Percentiles rank a stretch among this genome's conserved stretches.
Conservation (phyloP, 2,797 vertebrate species). For the Triplophysa bombifrons region DNA sequence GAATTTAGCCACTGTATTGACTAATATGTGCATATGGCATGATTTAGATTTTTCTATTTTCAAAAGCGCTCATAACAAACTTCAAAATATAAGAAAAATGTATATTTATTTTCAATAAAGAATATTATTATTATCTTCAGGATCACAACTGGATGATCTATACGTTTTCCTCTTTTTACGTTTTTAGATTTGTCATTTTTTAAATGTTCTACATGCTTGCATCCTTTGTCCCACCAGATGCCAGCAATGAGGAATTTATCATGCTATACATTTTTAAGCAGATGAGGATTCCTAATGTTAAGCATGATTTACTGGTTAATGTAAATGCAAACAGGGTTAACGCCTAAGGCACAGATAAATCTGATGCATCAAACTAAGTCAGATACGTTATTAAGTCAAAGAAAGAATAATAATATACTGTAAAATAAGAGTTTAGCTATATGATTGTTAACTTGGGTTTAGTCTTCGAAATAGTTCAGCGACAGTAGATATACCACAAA, state of each 20-base stretch:
- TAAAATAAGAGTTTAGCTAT: slow-evolving; percentile 30
- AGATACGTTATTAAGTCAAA: not conserved
- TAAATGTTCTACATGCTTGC: too few species aligned
- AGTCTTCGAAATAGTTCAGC: slow-evolving; percentile 25
- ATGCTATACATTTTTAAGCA: slow-evolving; percentile 18
- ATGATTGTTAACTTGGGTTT: slow-evolving; percentile 46
- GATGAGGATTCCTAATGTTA: not conserved
- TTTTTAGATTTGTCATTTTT: too few species aligned
- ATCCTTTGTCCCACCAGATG: too few species aligned
- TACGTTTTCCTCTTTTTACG: too few species aligned
- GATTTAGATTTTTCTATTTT: too few species aligned
- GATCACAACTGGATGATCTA: too few species aligned
- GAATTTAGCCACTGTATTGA: too few species aligned
- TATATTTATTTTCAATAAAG: too few species aligned
- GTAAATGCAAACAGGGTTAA: slow-evolving; percentile 17
- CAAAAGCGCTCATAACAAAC: too few species aligned
- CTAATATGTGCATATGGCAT: too few species aligned
- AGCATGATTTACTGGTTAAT: slow-evolving; percentile 9
- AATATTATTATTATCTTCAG: too few species aligned
- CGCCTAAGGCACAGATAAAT: not conserved
- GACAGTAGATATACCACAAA: slow-evolving; percentile 36
- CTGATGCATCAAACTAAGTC: not conserved
- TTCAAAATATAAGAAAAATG: too few species aligned
- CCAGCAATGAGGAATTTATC: slow-evolving; percentile 2
- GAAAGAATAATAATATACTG: slow-evolving; percentile 1